These are phyloP conservation scores for Nematolebias whitei DNA, from an alignment of 2,113 vertebrate genomes.

Conservation along the genomic window DNA sequence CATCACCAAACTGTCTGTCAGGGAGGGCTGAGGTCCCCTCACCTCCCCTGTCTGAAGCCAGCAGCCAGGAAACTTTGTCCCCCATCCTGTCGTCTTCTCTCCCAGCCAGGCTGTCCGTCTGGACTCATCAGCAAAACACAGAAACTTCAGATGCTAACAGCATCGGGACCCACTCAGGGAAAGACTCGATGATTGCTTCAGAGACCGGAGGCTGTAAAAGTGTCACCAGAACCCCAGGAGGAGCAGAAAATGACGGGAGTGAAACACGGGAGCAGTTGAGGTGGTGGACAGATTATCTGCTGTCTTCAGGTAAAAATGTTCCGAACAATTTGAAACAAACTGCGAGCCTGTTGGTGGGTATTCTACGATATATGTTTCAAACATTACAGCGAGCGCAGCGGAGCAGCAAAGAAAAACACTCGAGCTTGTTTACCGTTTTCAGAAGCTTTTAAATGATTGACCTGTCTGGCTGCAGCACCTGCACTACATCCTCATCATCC, in stretches of 20 bases:
- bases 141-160: neutral
- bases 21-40: conserved; percentile 32
- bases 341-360: neutral
- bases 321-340: neutral
- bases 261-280: conserved; percentile 7
- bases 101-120: conserved; percentile 55
- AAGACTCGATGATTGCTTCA: neutral
- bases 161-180: neutral
- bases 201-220: neutral
- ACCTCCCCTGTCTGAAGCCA: conserved; percentile 38
- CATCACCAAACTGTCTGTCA: conserved; percentile 59
- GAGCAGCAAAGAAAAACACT: too few relatives aligned
- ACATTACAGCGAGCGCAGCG: too few relatives aligned
- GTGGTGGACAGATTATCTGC: conserved; percentile 20
- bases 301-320: conserved; percentile 59
- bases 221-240: neutral
- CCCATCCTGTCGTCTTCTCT: conserved; percentile 76
- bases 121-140: conserved; percentile 1
- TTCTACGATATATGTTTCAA: too few relatives aligned
- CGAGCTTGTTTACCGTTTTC: too few relatives aligned
- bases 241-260: conserved; percentile 6
- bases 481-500: too few relatives aligned
- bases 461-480: too few relatives aligned
- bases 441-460: too few relatives aligned
- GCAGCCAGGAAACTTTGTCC: conserved; percentile 67